These are phyloP conservation scores for Macquaria ambigua DNA, from an alignment of 2,113 vertebrate species.

Conservation along the genomic window DNA sequence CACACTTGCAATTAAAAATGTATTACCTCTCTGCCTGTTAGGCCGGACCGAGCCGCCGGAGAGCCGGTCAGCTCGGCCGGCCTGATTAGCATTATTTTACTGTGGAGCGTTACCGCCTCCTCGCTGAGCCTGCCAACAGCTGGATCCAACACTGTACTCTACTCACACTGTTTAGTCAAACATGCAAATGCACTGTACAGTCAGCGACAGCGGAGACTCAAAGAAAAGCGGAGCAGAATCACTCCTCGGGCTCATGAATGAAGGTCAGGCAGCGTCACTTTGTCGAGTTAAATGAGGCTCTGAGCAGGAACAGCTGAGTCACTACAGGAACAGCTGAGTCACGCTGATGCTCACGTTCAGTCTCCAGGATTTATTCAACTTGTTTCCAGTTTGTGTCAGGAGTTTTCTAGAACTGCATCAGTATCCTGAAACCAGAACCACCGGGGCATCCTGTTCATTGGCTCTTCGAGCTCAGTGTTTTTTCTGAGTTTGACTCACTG, in stretches of 20 bases:
- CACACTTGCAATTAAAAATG: conserved; percentile 86
- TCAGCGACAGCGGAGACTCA: conserved; percentile 44
- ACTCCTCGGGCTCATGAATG: background rate
- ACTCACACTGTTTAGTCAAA: conserved; percentile 15
- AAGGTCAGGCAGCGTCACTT: conserved; percentile 4
- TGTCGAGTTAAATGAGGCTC: conserved; percentile 20
- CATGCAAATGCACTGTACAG: conserved; percentile 37
- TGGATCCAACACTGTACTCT: background rate
- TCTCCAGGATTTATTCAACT: background rate
- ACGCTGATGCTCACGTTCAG: background rate
- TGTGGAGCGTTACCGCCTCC: conserved; percentile 13
- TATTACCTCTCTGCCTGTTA: conserved; percentile 79
- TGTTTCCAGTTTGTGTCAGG: background rate
- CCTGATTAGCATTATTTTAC: conserved; percentile 67
- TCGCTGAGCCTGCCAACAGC: conserved; percentile 24
- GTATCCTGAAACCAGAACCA: background rate
- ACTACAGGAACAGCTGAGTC: conserved; percentile 12
- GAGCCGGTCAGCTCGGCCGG: conserved; percentile 39
- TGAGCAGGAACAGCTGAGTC: conserved; percentile 19
- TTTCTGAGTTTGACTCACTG: background rate
- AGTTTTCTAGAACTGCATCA: background rate
- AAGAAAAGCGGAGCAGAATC: conserved; percentile 28
- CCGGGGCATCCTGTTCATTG: too few relatives aligned
- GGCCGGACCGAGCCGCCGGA: conserved; percentile 37
- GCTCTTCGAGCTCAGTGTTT: background rate